These are phyloP conservation scores for Ooceraea biroi DNA, from an alignment of 1,140 invertebrate genomes.

Conservation along the genomic window DNA sequence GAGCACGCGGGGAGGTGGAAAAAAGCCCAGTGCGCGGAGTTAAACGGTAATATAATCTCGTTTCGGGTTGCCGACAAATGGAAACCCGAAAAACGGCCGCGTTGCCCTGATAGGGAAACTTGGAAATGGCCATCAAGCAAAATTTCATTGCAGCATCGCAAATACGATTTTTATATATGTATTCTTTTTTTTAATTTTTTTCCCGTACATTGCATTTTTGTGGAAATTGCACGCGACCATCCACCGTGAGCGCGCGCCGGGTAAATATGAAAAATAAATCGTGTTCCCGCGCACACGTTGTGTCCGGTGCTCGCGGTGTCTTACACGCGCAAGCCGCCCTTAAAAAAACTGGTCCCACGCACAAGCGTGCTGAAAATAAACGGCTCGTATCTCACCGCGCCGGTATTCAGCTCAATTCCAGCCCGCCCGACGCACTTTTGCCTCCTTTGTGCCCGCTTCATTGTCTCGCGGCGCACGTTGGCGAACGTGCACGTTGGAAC, in stretches of 20 bases:
- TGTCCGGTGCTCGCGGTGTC: not conserved
- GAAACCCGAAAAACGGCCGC: constrained; percentile 42
- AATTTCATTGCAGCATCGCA: constrained; percentile 43
- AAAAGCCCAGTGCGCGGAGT: constrained; percentile 31
- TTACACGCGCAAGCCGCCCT: not conserved
- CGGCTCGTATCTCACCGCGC: constrained; percentile 63
- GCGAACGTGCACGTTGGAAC: not conserved
- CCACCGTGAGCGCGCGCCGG: not conserved
- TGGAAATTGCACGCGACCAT: constrained; percentile 21
- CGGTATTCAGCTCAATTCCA: constrained; percentile 72
- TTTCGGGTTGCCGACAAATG: constrained; percentile 47
- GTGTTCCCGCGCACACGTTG: no score
- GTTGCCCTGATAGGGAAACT: constrained; percentile 12
- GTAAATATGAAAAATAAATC: constrained; percentile 24
- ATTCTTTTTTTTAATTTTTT: constrained; percentile 29
- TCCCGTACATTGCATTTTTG: constrained; percentile 36
- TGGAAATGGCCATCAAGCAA: constrained; percentile 39
- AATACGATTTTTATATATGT: not conserved
- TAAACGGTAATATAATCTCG: constrained; percentile 58
- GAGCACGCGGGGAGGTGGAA: not conserved
- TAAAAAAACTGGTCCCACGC: constrained; percentile 16
- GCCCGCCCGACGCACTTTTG: constrained; percentile 62
- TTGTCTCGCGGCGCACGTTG: constrained; percentile 66
- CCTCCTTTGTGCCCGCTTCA: constrained; percentile 69
- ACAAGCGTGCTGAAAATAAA: constrained; percentile 24